Conservation (phyloP, 2,113 vertebrate species). For the Tenebrosternarchus preto region DNA sequence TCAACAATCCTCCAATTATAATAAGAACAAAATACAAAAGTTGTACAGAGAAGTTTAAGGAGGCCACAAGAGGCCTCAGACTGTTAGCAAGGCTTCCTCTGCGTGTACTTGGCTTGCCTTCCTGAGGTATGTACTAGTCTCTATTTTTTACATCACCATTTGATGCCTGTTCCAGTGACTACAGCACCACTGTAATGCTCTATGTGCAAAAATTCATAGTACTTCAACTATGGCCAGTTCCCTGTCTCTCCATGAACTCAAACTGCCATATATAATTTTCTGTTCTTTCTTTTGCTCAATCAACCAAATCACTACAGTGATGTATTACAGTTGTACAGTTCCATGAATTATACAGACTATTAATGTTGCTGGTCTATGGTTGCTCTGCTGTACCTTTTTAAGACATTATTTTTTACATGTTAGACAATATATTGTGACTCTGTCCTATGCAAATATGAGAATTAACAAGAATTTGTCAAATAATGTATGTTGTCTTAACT, state of each 20-base stretch:
- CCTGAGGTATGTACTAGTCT: slow-evolving; percentile 71
- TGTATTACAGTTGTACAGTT: slow-evolving; percentile 83
- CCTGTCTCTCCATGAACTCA: slow-evolving; percentile 71
- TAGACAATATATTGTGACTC: slow-evolving; percentile 84
- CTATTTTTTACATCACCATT: slow-evolving; percentile 76
- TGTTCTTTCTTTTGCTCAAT: slow-evolving; percentile 58
- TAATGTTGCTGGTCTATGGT: slow-evolving; percentile 80
- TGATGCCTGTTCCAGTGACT: slow-evolving; percentile 80
- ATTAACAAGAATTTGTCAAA: slow-evolving; percentile 81
- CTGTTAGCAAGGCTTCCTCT: slow-evolving; percentile 59
- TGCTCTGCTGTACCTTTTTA: slow-evolving; percentile 83
- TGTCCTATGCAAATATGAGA: slow-evolving; percentile 85
- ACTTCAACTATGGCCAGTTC: slow-evolving; percentile 79
- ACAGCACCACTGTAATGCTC: slow-evolving; percentile 71
- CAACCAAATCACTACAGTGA: slow-evolving; percentile 81
- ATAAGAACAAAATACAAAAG: slow-evolving; percentile 37
- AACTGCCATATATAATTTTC: slow-evolving; percentile 68
- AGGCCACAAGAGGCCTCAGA: slow-evolving; percentile 55
- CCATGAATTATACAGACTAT: slow-evolving; percentile 70
- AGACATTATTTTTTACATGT: slow-evolving; percentile 83
- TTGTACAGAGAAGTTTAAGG: slow-evolving; percentile 57
- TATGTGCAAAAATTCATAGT: slow-evolving; percentile 71
- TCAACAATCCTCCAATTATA: slow-evolving; percentile 1
- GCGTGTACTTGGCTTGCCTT: slow-evolving; percentile 70
- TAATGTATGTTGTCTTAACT: slow-evolving; percentile 84